Percentiles rank a stretch among this genome's conserved stretches.
These are phyloP conservation scores for Novumbra hubbsi DNA, from an alignment of 2,797 vertebrate genomes.

Conservation along the genomic window DNA sequence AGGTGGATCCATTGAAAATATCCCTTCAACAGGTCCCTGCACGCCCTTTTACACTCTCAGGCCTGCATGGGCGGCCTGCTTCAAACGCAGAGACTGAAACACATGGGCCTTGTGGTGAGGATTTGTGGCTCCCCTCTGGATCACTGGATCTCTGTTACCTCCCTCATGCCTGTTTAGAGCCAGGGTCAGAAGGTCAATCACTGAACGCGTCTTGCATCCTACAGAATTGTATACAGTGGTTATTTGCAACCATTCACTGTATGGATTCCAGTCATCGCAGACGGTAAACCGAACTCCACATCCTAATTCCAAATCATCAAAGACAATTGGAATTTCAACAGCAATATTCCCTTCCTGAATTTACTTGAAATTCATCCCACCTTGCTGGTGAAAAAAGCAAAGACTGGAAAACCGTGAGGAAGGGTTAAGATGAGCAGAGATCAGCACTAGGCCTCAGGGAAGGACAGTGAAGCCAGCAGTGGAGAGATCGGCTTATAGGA, in stretches of 20 bases:
- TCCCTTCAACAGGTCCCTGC: neutral
- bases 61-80: neutral
- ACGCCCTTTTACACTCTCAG: neutral
- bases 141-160: neutral
- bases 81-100: neutral
- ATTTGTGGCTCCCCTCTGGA: neutral
- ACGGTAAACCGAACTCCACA: no score
- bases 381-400: neutral
- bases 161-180: neutral
- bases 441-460: neutral
- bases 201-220: neutral
- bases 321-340: no score
- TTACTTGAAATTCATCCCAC: no score
- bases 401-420: neutral
- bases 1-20: neutral
- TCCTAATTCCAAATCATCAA: no score
- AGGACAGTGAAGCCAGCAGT: slow-evolving; percentile 2
- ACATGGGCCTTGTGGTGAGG: neutral
- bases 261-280: no score
- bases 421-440: neutral
- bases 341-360: no score
- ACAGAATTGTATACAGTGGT: neutral
- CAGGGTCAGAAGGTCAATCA: neutral
- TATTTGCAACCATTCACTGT: neutral
- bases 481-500: neutral